These are phyloP conservation scores for Sminthurinus aureus DNA, from an alignment of 2,888 invertebrate species.

Conservation along the genomic window DNA sequence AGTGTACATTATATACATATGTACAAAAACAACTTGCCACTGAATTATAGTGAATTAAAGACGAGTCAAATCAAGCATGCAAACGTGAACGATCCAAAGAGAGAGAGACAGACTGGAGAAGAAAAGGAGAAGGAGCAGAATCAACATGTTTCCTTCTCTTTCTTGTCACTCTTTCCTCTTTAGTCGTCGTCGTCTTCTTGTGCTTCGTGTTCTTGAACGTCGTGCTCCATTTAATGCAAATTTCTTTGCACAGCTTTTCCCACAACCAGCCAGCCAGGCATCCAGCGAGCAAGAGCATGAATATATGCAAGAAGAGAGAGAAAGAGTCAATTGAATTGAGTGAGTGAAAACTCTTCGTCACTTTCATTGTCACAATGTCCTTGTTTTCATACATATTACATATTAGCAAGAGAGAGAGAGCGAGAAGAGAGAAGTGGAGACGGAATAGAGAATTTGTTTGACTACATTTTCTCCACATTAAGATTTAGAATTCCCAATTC, in stretches of 20 bases:
- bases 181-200: not conserved
- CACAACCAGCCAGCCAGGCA: too few relatives aligned
- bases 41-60: constrained; percentile 48
- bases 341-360: not conserved
- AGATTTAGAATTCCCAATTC: not conserved
- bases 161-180: not conserved
- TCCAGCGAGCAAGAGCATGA: not conserved
- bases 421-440: not conserved
- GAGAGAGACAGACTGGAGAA: not conserved
- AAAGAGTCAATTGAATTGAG: constrained; percentile 26
- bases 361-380: not conserved
- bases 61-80: constrained; percentile 39
- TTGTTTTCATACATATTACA: constrained; percentile 13
- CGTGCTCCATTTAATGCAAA: constrained; percentile 31
- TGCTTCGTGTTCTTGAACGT: not conserved
- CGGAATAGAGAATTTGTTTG: not conserved
- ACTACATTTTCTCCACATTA: too few relatives aligned
- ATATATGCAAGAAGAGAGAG: not conserved
- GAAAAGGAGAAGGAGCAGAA: constrained; percentile 7
- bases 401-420: too few relatives aligned
- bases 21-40: constrained; percentile 38
- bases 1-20: not conserved
- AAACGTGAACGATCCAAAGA: not conserved
- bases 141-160: constrained; percentile 39
- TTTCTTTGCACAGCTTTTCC: not conserved